phyloP scores from a whole-genome alignment of 2,888 invertebrate genomes.

The Agrotis ipsilon region DNA sequence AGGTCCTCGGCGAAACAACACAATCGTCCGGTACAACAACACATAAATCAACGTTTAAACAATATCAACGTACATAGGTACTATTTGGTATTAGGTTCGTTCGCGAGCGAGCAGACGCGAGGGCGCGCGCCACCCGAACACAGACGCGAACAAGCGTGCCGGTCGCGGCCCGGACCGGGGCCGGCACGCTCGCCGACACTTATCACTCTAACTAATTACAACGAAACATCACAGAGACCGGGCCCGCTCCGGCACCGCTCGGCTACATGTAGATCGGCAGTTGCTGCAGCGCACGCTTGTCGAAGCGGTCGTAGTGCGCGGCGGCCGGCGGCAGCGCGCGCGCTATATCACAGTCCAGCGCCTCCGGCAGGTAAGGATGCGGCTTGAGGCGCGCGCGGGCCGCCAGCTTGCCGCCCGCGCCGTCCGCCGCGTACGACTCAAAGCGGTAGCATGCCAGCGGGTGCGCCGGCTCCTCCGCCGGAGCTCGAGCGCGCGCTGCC shows the following conservation, averaged over 20 bases:
- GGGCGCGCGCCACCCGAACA: conserved; percentile 66
- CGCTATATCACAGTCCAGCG: conserved; percentile 87
- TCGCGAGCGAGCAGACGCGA: conserved; percentile 63
- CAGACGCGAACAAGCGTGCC: conserved; percentile 58
- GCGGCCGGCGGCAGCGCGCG: conserved; percentile 83
- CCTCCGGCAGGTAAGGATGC: conserved; percentile 79
- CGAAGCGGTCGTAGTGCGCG: conserved; percentile 87
- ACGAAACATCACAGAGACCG: conserved; percentile 86
- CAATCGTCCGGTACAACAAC: conserved; percentile 83
- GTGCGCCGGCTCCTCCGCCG: conserved; percentile 67
- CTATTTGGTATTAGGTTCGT: conserved; percentile 87
- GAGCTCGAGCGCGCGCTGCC: conserved; percentile 68
- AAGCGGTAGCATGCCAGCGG: conserved; percentile 76
- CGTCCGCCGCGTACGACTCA: conserved; percentile 75
- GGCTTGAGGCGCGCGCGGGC: conserved; percentile 78
- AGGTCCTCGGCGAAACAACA: conserved; percentile 70
- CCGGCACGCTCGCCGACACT: conserved; percentile 71
- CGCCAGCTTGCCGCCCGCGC: conserved; percentile 72
- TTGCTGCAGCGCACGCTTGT: conserved; percentile 89
- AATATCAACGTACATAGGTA: conserved; percentile 87
- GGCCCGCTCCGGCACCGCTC: conserved; percentile 72
- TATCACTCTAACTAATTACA: conserved; percentile 86
- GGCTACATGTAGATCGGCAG: conserved; percentile 90
- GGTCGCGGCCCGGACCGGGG: conserved; percentile 60
- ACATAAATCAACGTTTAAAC: conserved; percentile 86